Base-by-base conservation (phyloP, 2,113 vertebrate genomes). In the Arizona elegans region DNA sequence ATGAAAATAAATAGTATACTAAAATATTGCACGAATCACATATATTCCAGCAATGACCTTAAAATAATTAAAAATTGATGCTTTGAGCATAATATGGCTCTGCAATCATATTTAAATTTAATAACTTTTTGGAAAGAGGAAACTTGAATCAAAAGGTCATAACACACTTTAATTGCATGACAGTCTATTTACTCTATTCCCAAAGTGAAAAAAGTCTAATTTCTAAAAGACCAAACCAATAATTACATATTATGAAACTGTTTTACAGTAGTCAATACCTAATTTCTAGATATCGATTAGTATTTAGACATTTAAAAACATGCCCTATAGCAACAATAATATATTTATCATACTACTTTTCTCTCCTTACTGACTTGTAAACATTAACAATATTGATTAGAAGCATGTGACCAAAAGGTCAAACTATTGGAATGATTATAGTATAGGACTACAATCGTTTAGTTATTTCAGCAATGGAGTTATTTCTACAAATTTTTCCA, bases 251-350 rank as follows among this genome's bases (percentile, higher is more conserved):
- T 98, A 98, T 97, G 98, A 98, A 98, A 98, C 97, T 98, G 98
- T 98, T 98, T 98, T 97, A 70, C 29, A n/a, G 65, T 33, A 98
- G 98, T 99, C 99, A 98, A 99, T 99, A 99, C 97, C 98, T 99
- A 98, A 99, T 99, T 99, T 99, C 97, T 98, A 97, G 97, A 96
- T 98, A 99, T 99, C 98, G 98, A 99, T 99, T 98, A 98, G 96
- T 98, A 97, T 98, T 99, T 98, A 98, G 98, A 98, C 98, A 98
- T 99, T 98, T 98, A 98, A 98, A 98, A 98, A 90, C 97, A 95
- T 97, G 97, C 97, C 98, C 97, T 97, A 97, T 97, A 98, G 98
- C 98, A 98, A 97, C 97, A 98, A 97, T 96, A 92, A 98, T 97
- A 97, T 97, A 95, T 98, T 98, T 98, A 96, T 96, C 97, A 94